Conservation (phyloP, 2,888 invertebrate genomes). For the Cephus runcator region DNA sequence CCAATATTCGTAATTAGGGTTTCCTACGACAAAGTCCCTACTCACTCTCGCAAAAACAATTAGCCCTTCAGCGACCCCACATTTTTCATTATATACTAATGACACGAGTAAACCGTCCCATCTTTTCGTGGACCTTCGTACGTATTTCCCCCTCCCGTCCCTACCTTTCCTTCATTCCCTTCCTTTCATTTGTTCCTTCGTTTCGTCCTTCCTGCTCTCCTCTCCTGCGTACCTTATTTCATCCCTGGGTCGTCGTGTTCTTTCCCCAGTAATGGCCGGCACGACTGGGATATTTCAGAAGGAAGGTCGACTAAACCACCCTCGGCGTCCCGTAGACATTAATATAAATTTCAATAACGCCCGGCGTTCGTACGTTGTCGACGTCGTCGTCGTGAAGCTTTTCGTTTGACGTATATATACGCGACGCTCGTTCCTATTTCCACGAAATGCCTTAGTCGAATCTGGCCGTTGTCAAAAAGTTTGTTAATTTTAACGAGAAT, state of each 20-base stretch:
- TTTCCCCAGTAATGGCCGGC: not conserved
- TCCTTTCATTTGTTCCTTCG: not conserved
- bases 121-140: not conserved
- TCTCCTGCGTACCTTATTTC: not conserved
- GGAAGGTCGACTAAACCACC: constrained; percentile 4
- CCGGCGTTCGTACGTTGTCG: constrained; percentile 23
- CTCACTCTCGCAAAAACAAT: not conserved
- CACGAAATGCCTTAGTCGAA: not conserved
- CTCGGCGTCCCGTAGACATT: constrained; percentile 41
- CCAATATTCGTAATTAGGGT: not conserved
- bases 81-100: not conserved
- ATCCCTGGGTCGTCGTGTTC: not conserved
- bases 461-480: not conserved
- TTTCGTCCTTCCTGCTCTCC: not conserved
- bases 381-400: not conserved
- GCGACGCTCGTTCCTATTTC: not conserved
- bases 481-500: not conserved
- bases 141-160: not conserved
- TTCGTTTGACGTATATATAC: not conserved
- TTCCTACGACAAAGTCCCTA: not conserved
- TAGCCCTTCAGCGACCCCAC: not conserved
- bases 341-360: constrained; percentile 53
- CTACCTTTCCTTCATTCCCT: not conserved
- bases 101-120: not conserved
- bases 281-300: not conserved